Base-by-base conservation (phyloP, 92 coral and sea anemone genomes). In the Desmophyllum pertusum region DNA sequence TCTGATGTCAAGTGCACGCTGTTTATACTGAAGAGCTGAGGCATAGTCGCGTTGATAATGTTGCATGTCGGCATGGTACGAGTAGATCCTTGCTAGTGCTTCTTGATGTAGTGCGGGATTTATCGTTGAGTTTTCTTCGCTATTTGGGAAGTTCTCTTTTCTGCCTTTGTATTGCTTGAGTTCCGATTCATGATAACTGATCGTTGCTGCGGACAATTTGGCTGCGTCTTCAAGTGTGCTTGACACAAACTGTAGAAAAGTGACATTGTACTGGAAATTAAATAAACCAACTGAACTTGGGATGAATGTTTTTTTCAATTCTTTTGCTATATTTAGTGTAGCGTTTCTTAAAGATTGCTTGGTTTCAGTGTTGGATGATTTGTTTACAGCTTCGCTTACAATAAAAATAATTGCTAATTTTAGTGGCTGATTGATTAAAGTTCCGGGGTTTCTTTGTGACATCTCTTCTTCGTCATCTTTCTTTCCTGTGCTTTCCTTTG, bases 1-100 rank as follows among this genome's bases (percentile, higher is more conserved):
- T n/a, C n/a, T n/a, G n/a, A n/a, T n/a, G n/a, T 51, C 65, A 33
- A 50, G 23, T 10, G 65, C 66, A 51, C 17, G 79, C 64, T 75
- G 45, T 27, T 3, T 27, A 11, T 29, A 50, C 8, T 75, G 30
- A 0, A 75, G 21, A 51, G 79, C 79, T 30, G 73, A 68, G 2
- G 15, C 7, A 36, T 25, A 21, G 30, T 55, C 62, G 30, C 62
- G 29, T 55, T 5, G 62, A 5, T 21, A 0, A 55, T 55, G 62
- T 39, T 84, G 88, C 39, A 37, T 62, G 18, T 50, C 38, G 11
- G 27, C 53, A 30, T 30, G 29, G 27, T n/a, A 39, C 7, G 19
- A 13, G 33, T 25, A 67, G n/a, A 5, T 31, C 59, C 19, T 52
- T 52, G 59, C 59, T 52, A 52, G 27, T 19, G 59, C 27, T 52